These are phyloP conservation scores for Gryllus bimaculatus DNA, from an alignment of 1,140 invertebrate species.

Conservation along the genomic window DNA sequence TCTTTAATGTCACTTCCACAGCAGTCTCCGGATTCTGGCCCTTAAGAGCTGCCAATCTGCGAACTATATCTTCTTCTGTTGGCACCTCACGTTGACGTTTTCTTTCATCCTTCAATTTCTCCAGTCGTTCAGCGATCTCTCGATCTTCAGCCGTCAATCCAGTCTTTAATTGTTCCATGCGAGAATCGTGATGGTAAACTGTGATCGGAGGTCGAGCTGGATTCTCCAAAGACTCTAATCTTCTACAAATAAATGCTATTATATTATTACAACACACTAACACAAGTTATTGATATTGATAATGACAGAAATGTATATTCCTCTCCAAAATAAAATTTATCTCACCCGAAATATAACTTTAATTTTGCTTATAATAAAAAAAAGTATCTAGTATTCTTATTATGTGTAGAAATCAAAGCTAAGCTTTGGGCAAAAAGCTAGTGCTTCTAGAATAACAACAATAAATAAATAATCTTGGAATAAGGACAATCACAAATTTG, in stretches of 20 bases:
- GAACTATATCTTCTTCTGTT: conserved; percentile 26
- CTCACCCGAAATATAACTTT: too few relatives aligned
- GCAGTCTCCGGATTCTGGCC: conserved; percentile 18
- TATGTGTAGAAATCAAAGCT: too few relatives aligned
- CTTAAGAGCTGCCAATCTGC: conserved; percentile 26
- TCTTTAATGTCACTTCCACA: background rate
- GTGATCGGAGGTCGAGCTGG: conserved; percentile 36
- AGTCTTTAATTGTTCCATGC: conserved; percentile 32
- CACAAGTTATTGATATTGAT: too few relatives aligned
- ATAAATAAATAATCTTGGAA: too few relatives aligned
- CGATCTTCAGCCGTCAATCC: conserved; percentile 37
- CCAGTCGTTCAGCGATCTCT: conserved; percentile 46
- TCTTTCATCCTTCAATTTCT: conserved; percentile 44
- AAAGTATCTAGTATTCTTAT: too few relatives aligned
- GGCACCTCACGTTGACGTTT: conserved; percentile 17
- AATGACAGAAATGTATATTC: too few relatives aligned
- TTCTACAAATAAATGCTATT: background rate
- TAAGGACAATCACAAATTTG: too few relatives aligned
- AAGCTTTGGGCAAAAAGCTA: too few relatives aligned
- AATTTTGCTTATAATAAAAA: too few relatives aligned
- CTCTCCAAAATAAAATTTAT: too few relatives aligned
- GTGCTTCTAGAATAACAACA: too few relatives aligned
- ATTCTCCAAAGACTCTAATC: conserved; percentile 37
- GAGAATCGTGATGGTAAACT: conserved; percentile 37
- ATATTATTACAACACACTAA: too few relatives aligned